Conservation (phyloP, 2,797 vertebrate species). For the Phalanger gymnotis region DNA sequence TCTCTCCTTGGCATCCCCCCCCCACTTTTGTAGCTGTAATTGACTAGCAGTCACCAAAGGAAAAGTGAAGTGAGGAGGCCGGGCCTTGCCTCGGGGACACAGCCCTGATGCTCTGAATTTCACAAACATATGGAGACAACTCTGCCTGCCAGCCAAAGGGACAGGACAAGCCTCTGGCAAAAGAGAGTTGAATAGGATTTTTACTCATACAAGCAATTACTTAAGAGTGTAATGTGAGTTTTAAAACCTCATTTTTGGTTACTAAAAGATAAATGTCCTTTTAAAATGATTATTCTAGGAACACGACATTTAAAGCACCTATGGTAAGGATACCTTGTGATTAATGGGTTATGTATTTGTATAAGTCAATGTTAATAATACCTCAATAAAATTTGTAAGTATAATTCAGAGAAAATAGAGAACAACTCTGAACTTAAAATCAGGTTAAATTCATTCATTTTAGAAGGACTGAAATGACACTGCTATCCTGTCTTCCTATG, state of each 20-base stretch:
- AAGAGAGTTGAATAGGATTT: slow-evolving; percentile 58
- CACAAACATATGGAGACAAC: slow-evolving; percentile 67
- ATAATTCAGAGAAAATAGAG: slow-evolving; percentile 28
- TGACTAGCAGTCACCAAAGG: background rate
- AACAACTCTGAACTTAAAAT: background rate
- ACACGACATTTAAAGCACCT: slow-evolving; percentile 66
- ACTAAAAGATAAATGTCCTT: slow-evolving; percentile 68
- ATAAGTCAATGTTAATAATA: slow-evolving; percentile 58
- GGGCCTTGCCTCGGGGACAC: slow-evolving; percentile 45
- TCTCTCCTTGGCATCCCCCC: too few species aligned
- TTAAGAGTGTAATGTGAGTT: slow-evolving; percentile 65
- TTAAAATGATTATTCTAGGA: slow-evolving; percentile 66
- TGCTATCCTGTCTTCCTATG: background rate
- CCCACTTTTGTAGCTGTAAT: background rate
- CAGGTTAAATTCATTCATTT: slow-evolving; percentile 1
- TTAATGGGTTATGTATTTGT: slow-evolving; percentile 55
- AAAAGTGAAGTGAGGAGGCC: slow-evolving; percentile 16
- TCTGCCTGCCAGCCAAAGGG: slow-evolving; percentile 69
- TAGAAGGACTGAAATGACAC: slow-evolving; percentile 1
- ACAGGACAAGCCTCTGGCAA: slow-evolving; percentile 69
- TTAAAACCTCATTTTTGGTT: slow-evolving; percentile 70
- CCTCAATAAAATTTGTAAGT: slow-evolving; percentile 46
- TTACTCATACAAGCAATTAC: slow-evolving; percentile 66
- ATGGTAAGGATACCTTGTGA: slow-evolving; percentile 59
- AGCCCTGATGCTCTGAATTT: slow-evolving; percentile 55